A percentile compares a stretch with the other conserved stretches of the same genome.
Evolutionary conservation across 1,140 invertebrate species (phyloP).

Genomic region (Tetranychus urticae): DNA sequence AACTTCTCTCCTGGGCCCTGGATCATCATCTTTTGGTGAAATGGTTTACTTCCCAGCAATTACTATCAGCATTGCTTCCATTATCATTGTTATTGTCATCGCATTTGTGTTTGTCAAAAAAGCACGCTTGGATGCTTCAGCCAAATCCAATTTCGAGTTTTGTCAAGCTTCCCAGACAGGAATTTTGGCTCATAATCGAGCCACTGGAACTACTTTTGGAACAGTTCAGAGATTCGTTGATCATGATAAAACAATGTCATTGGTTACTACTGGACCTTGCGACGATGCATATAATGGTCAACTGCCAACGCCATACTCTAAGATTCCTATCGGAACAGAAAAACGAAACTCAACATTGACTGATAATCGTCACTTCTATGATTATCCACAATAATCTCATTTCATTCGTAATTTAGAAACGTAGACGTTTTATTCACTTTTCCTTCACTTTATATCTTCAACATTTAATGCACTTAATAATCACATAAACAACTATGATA

Average conservation of each 20-base stretch:
- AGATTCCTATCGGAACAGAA: neutral
- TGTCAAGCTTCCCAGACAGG: neutral
- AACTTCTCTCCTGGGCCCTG: neutral
- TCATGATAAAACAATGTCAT: slow-evolving; percentile 1
- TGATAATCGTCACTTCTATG: neutral
- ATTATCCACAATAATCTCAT: neutral
- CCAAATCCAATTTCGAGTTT: neutral
- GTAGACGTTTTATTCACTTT: too few relatives aligned
- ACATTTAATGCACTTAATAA: too few relatives aligned
- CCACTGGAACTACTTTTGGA: slow-evolving; percentile 1
- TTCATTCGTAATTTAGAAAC: too few relatives aligned
- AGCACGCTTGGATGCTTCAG: neutral
- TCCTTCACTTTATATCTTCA: too few relatives aligned
- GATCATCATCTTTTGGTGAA: neutral
- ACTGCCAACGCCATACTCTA: neutral
- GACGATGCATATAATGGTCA: neutral
- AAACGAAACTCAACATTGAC: neutral
- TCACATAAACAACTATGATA: too few relatives aligned
- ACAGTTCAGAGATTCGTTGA: slow-evolving; percentile 8
- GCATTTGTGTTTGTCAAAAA: neutral
- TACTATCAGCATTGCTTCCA: neutral
- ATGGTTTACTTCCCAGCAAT: neutral
- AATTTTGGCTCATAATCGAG: neutral
- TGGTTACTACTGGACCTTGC: too few relatives aligned
- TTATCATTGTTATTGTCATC: neutral